Evolutionary conservation across 2,113 vertebrate genomes (phyloP).

Genomic region (Percina caprodes): DNA sequence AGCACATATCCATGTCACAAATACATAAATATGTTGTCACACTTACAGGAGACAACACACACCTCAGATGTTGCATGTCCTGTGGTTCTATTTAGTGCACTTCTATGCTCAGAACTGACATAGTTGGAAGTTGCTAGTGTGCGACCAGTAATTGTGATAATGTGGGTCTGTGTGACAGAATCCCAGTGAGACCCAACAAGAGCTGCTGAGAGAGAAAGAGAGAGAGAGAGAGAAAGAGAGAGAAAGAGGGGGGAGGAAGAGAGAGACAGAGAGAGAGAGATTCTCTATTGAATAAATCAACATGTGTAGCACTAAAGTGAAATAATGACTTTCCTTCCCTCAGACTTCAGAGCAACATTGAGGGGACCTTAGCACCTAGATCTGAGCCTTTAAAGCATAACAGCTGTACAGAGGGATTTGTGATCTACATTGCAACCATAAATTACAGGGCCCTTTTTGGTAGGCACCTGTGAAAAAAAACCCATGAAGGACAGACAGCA

Average conservation of each 20-base stretch:
- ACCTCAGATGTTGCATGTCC: conserved; percentile 20
- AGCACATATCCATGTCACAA: conserved; percentile 16
- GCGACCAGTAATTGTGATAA: conserved; percentile 54
- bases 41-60: conserved; percentile 11
- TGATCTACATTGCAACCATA: conserved; percentile 47
- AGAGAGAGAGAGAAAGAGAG: neutral
- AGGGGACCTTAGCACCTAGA: conserved; percentile 45
- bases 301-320: conserved; percentile 2
- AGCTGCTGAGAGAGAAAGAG: neutral
- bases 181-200: conserved; percentile 55
- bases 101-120: conserved; percentile 18
- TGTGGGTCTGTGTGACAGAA: conserved; percentile 61
- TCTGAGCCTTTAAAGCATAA: conserved; percentile 51
- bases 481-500: conserved; percentile 35
- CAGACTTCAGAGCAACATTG: conserved; percentile 1
- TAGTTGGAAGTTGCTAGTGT: conserved; percentile 32
- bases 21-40: neutral
- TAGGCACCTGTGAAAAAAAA: conserved; percentile 56
- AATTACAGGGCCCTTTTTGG: conserved; percentile 64
- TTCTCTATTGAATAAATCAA: conserved; percentile 15
- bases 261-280: neutral
- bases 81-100: conserved; percentile 31
- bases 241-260: neutral
- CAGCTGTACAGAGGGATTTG: conserved; percentile 58
- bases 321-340: conserved; percentile 30